Evolutionary conservation across 2,113 vertebrate species (phyloP).

Genomic region (Phyllostomus hastatus): DNA sequence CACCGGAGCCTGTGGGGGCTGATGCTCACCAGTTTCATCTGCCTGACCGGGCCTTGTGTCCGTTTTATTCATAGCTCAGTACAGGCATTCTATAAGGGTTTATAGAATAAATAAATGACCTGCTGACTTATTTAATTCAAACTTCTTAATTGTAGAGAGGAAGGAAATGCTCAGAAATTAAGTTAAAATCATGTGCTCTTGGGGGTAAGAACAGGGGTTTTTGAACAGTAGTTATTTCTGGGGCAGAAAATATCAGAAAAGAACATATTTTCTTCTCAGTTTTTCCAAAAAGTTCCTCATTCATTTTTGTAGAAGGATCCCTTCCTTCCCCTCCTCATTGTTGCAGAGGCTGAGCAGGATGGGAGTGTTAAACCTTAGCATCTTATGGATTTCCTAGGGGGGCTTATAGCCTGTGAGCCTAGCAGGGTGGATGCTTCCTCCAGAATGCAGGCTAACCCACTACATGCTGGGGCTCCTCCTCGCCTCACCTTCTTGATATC

Average conservation of each 20-base stretch:
- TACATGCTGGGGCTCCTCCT: not conserved
- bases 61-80: not conserved
- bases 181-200: not conserved
- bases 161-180: not conserved
- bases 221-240: constrained; percentile 27
- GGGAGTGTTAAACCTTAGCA: not conserved
- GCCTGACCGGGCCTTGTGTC: not conserved
- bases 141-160: not conserved
- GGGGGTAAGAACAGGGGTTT: not conserved
- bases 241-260: constrained; percentile 6
- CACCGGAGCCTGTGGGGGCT: not conserved
- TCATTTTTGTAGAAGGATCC: not conserved
- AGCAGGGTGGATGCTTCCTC: not conserved
- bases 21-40: not conserved
- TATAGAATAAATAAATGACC: not conserved
- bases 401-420: not conserved
- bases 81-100: not conserved
- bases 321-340: not conserved
- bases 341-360: not conserved
- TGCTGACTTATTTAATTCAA: not conserved
- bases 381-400: not conserved
- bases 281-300: not conserved
- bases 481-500: not conserved
- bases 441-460: not conserved
- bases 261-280: not conserved